Conservation (phyloP, 2,113 vertebrate species). For the Syrmaticus mikado region DNA sequence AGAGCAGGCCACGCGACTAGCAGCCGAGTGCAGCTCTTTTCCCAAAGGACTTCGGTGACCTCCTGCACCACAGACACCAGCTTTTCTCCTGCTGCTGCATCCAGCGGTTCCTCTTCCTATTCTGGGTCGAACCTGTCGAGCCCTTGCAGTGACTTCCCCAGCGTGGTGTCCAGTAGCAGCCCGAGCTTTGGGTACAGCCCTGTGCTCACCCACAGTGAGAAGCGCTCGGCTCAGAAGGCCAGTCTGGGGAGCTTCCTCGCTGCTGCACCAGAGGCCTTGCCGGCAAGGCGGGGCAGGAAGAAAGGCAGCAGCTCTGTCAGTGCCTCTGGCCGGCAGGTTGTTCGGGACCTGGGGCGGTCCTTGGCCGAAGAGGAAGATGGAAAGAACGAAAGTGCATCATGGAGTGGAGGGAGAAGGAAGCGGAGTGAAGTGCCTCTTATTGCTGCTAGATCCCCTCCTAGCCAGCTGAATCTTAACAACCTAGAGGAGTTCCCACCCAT, state of each 20-base stretch:
- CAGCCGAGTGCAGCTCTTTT: slow-evolving; percentile 90
- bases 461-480: slow-evolving; percentile 91
- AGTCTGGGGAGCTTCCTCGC: slow-evolving; percentile 85
- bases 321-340: slow-evolving; percentile 65
- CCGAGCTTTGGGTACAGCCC: slow-evolving; percentile 79
- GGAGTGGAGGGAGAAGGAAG: slow-evolving; percentile 73
- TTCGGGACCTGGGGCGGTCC: slow-evolving; percentile 75
- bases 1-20: slow-evolving; percentile 46
- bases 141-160: slow-evolving; percentile 65
- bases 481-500: slow-evolving; percentile 98
- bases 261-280: slow-evolving; percentile 73
- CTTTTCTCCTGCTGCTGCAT: slow-evolving; percentile 25
- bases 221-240: slow-evolving; percentile 77
- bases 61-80: slow-evolving; percentile 58
- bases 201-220: slow-evolving; percentile 64
- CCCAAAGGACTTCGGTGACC: slow-evolving; percentile 57
- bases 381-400: slow-evolving; percentile 58
- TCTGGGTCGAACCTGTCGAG: slow-evolving; percentile 46
- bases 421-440: slow-evolving; percentile 58
- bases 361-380: slow-evolving; percentile 76
- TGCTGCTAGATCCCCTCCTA: slow-evolving; percentile 72
- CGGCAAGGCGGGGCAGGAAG: slow-evolving; percentile 77
- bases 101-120: slow-evolving; percentile 50
- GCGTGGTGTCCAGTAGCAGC: slow-evolving; percentile 76
- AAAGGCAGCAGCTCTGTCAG: slow-evolving; percentile 62